These are phyloP conservation scores for Glareola pratincola DNA, from an alignment of 2,113 vertebrate species.

Conservation along the genomic window DNA sequence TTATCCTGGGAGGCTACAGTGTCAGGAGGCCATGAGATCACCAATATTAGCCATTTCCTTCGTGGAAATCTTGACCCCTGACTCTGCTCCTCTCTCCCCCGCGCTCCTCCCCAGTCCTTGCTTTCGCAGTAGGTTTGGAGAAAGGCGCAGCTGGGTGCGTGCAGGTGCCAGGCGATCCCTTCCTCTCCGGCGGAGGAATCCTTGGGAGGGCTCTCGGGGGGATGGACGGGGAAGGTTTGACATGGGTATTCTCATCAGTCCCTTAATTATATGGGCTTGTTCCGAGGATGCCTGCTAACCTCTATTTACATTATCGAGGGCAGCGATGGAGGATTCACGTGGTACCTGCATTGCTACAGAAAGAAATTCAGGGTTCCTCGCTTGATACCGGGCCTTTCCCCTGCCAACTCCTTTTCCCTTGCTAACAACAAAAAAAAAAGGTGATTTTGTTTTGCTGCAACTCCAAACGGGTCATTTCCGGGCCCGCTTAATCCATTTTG, in stretches of 20 bases:
- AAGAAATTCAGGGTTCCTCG: conserved; percentile 31
- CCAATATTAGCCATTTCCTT: neutral
- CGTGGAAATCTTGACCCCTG: conserved; percentile 33
- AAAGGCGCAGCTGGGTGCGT: neutral
- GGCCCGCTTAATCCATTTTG: conserved; percentile 10
- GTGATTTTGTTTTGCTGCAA: neutral
- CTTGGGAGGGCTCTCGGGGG: neutral
- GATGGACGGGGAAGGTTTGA: neutral
- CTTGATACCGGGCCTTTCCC: neutral
- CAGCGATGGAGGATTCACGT: conserved; percentile 44
- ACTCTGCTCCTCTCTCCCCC: neutral
- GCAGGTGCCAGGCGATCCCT: neutral
- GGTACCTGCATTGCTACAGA: conserved; percentile 69
- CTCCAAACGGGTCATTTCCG: neutral
- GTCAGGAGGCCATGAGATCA: conserved; percentile 32
- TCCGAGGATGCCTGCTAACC: conserved; percentile 28
- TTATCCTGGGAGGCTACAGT: neutral
- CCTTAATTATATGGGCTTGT: neutral
- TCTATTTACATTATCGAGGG: conserved; percentile 49
- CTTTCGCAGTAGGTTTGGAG: neutral
- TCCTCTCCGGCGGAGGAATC: neutral
- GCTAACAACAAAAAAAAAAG: neutral
- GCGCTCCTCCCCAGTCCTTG: neutral
- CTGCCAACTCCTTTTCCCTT: neutral
- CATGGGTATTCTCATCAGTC: neutral